Evolutionary conservation across 2,888 invertebrate species (phyloP), one percentile per base, ranked within the genome.

Genomic region (Lottia gigantea): DNA sequence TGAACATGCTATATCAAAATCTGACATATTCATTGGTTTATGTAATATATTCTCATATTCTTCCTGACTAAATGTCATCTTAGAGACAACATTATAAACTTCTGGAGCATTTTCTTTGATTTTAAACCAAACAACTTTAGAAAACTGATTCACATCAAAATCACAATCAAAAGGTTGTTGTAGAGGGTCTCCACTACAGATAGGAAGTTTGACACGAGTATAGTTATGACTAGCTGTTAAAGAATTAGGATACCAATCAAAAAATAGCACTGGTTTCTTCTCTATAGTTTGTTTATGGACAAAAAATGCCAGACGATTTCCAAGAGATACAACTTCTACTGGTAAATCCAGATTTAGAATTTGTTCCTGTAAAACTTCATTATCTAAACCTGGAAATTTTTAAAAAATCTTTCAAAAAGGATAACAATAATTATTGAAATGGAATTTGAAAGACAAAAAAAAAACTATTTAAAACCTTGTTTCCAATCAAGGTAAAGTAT

Each of bases 301-400:
- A 71, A 88, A 88, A 1, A 76, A 65, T 16, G 85, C 81, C 64
- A 94, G 89, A 75, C 92, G 89, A 0, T 90, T 85, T 0, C 93
- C 94, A 16, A 94, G 87, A 93, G 93, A 94, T 7, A 92, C 89
- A 0, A 94, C 92, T 82, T 92, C 92, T 0, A 94, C 91, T 74
- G 90, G 91, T 16, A 94, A 88, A 46, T 91, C 88, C 67, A 92
- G 89, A 70, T 91, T 89, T 15, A 90, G 86, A 61, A 94, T 92
- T 79, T 94, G 92, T 0, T 77, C 76, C 66, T 81, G 78, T 19
- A 84, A 74, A 2, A 83, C 74, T 47, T 82, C 83, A 63, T 75
- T 77, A 72, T 86, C 84, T 67, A 83, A 72, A 62, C 82, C 87
- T 87, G 80, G 40, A 76, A 77, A 64, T 49, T 67, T 45, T 40